Conservation (phyloP, 1,140 invertebrate genomes). For the Himalopsyche phryganea region DNA sequence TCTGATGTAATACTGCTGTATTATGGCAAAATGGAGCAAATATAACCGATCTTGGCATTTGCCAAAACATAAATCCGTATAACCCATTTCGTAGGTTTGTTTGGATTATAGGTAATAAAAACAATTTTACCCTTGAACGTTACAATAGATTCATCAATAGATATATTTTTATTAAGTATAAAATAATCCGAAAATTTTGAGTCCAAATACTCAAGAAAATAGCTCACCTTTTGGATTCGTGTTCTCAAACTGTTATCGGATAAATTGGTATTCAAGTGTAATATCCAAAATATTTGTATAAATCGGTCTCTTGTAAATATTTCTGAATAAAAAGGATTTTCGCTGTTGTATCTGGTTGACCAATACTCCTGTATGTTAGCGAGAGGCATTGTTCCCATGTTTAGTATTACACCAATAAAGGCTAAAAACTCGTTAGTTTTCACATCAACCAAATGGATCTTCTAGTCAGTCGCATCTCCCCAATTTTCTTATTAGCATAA, state of each 20-base stretch:
- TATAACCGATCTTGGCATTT: slow-evolving; percentile 30
- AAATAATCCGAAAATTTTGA: slow-evolving; percentile 17
- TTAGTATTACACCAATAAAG: slow-evolving; percentile 12
- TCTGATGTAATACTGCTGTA: slow-evolving; percentile 29
- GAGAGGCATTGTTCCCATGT: slow-evolving; percentile 10
- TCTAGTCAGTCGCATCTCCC: background rate
- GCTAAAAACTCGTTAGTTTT: slow-evolving; percentile 2
- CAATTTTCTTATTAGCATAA: slow-evolving; percentile 10
- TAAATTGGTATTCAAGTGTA: slow-evolving; percentile 9
- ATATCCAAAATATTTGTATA: slow-evolving; percentile 15
- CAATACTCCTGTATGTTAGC: slow-evolving; percentile 9
- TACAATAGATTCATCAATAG: slow-evolving; percentile 24
- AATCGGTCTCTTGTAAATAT: slow-evolving; percentile 11
- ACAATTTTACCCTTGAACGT: slow-evolving; percentile 27
- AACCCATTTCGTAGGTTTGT: slow-evolving; percentile 37
- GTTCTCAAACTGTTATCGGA: slow-evolving; percentile 4
- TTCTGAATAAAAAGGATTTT: slow-evolving; percentile 5
- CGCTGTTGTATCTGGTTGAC: background rate
- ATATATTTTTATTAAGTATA: slow-evolving; percentile 17
- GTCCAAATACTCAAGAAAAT: slow-evolving; percentile 15
- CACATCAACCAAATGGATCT: slow-evolving; percentile 8
- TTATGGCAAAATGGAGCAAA: slow-evolving; percentile 36
- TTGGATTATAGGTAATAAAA: slow-evolving; percentile 34
- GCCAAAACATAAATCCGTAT: slow-evolving; percentile 34
- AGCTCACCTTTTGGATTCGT: slow-evolving; percentile 23